Evolutionary conservation across 2,113 vertebrate species (phyloP).

Genomic region (Xiphophorus hellerii): DNA sequence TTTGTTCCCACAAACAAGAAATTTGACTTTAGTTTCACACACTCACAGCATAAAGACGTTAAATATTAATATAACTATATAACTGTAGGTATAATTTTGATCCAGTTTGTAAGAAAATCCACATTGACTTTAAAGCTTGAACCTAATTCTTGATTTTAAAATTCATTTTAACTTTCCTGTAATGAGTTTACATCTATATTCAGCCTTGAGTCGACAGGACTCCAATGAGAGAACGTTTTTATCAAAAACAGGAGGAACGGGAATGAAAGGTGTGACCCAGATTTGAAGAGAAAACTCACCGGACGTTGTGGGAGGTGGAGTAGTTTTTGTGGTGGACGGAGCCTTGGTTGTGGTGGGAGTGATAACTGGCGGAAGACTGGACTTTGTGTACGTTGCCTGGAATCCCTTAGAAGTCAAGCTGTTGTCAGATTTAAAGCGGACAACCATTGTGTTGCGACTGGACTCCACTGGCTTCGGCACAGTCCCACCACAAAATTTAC

Average conservation of each 20-base stretch:
- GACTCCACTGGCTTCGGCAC: slow-evolving; percentile 65
- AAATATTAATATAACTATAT: neutral
- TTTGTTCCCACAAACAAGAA: neutral
- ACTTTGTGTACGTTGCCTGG: slow-evolving; percentile 70
- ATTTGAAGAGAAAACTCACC: slow-evolving; percentile 35
- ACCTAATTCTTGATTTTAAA: neutral
- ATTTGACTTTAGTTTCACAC: neutral
- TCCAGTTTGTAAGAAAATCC: neutral
- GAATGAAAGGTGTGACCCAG: neutral
- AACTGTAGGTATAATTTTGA: neutral
- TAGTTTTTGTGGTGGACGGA: slow-evolving; percentile 5
- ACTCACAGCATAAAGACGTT: neutral
- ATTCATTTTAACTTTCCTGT: neutral
- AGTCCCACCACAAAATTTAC: slow-evolving; percentile 71
- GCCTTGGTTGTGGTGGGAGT: slow-evolving; percentile 28
- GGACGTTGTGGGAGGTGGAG: slow-evolving; percentile 15
- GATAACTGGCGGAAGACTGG: slow-evolving; percentile 54
- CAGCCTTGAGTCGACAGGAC: too few species aligned
- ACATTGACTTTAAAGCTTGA: neutral
- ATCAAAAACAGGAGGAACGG: neutral
- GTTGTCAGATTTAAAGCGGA: slow-evolving; percentile 77
- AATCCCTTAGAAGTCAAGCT: slow-evolving; percentile 73
- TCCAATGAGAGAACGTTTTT: neutral
- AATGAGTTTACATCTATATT: too few species aligned
- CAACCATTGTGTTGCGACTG: slow-evolving; percentile 66